These are phyloP conservation scores for Pseudoips prasinana DNA, from an alignment of 2,888 invertebrate species.

Conservation along the genomic window DNA sequence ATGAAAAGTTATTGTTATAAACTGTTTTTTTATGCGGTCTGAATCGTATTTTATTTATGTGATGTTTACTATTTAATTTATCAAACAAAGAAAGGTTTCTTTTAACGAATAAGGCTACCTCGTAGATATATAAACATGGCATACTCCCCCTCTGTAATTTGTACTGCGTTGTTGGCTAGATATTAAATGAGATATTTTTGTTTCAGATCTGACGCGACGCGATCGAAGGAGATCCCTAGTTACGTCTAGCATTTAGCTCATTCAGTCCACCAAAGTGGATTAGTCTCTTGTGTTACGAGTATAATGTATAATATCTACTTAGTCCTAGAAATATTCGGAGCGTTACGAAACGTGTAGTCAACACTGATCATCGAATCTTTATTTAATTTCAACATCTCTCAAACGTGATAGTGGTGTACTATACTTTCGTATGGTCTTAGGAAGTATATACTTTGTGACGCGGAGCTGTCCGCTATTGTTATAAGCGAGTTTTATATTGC, in stretches of 20 bases:
- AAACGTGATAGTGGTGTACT: slow-evolving; percentile 60
- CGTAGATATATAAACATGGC: too few relatives aligned
- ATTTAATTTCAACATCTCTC: slow-evolving; percentile 19
- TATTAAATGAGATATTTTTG: too few relatives aligned
- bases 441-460: slow-evolving; percentile 46
- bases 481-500: slow-evolving; percentile 30
- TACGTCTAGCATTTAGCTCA: slow-evolving; percentile 23
- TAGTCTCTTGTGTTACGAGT: slow-evolving; percentile 53
- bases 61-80: too few relatives aligned
- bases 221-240: slow-evolving; percentile 45
- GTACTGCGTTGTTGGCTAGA: too few relatives aligned
- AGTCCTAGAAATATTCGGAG: slow-evolving; percentile 40
- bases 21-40: too few relatives aligned
- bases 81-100: too few relatives aligned
- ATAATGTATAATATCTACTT: slow-evolving; percentile 25
- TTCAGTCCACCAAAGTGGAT: slow-evolving; percentile 42
- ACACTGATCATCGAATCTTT: slow-evolving; percentile 50
- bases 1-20: too few relatives aligned
- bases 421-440: slow-evolving; percentile 55
- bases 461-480: slow-evolving; percentile 35
- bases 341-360: slow-evolving; percentile 53
- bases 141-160: too few relatives aligned
- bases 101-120: too few relatives aligned
- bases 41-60: too few relatives aligned
- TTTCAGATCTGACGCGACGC: slow-evolving; percentile 64